Evolutionary conservation across 2,888 invertebrate genomes (phyloP).

Genomic region (Hypolimnas misippus): DNA sequence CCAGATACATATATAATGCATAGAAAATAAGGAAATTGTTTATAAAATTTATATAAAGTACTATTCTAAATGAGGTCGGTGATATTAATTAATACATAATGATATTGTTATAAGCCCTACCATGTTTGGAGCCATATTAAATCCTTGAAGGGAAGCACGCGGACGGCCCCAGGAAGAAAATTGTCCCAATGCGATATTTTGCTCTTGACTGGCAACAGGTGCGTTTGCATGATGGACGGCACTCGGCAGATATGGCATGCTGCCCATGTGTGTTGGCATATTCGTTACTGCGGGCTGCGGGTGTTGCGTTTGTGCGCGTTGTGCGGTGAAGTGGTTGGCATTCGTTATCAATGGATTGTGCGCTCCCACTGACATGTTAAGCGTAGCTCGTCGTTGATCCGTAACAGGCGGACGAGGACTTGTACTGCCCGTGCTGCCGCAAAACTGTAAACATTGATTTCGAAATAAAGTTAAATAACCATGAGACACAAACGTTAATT

Average conservation of each 20-base stretch:
- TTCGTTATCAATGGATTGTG: conserved; percentile 44
- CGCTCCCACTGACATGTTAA: conserved; percentile 46
- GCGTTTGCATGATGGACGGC: conserved; percentile 54
- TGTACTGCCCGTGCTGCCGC: conserved; percentile 66
- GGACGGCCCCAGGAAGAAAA: conserved; percentile 63
- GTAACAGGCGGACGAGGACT: conserved; percentile 64
- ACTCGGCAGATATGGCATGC: conserved; percentile 69
- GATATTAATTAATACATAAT: no score
- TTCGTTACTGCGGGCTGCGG: conserved; percentile 35
- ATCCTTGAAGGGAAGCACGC: conserved; percentile 64
- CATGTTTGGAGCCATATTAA: conserved; percentile 64
- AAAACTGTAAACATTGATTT: conserved; percentile 49
- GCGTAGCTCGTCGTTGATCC: conserved; percentile 63
- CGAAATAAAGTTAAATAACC: not conserved
- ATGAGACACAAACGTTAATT: no score
- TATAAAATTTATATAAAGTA: no score
- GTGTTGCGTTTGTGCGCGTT: conserved; percentile 45
- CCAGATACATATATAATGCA: no score
- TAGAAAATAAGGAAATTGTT: no score
- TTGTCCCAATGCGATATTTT: conserved; percentile 60
- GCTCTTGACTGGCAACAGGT: conserved; percentile 52
- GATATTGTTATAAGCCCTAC: conserved; percentile 44
- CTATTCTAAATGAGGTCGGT: no score
- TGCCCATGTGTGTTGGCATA: conserved; percentile 59
- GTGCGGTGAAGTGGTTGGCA: conserved; percentile 53